Evolutionary conservation across 2,797 vertebrate genomes (phyloP), one percentile per base, ranked within the genome.

Genomic region (Acipenser ruthenus): DNA sequence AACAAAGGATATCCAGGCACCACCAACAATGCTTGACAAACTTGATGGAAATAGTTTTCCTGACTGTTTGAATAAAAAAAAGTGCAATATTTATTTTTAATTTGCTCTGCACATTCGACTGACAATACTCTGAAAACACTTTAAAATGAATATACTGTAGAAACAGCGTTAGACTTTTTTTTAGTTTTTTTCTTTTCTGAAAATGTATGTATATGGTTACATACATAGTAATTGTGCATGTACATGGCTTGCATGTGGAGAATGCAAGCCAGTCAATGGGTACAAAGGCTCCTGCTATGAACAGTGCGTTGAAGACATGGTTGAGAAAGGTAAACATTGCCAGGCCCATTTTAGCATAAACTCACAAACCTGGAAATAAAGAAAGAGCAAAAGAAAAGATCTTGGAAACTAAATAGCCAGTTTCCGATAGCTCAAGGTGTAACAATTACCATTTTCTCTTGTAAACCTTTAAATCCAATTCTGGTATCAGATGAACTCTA

Each of bases 321-420:
- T 84, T 88, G 82, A 89, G 85, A 81, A 92, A 93, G 0, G 83
- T 91, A 83, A 93, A 90, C 69, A 94, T 71, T 0, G 89, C 84
- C 15, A 91, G 88, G 77, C 92, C 92, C 89, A 94, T n/a, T 93
- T 80, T 91, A 92, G 74, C 90, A 93, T 87, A 78, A 94, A 93
- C 85, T 94, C 90, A 80, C 93, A 94, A 79, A 94, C 82, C 92
- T 93, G 88, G 74, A 89, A 86, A 6, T 72, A 85, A 82, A 82
- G 62, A 89, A 6, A 76, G 72, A 73, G 8, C 8, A 70, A 73
- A 79, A 76, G 49, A 69, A 67, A 77, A 70, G 72, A 67, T 67
- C 69, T 77, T 65, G 69, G 75, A 77, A 64, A 66, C 68, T 70
- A 78, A 71, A 64, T 69, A 80, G 74, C 73, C 72, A 78, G 79